A percentile compares a stretch with the other conserved stretches of the same genome.
Conservation (phyloP, 2,888 invertebrate species). For the Bibio marci region DNA sequence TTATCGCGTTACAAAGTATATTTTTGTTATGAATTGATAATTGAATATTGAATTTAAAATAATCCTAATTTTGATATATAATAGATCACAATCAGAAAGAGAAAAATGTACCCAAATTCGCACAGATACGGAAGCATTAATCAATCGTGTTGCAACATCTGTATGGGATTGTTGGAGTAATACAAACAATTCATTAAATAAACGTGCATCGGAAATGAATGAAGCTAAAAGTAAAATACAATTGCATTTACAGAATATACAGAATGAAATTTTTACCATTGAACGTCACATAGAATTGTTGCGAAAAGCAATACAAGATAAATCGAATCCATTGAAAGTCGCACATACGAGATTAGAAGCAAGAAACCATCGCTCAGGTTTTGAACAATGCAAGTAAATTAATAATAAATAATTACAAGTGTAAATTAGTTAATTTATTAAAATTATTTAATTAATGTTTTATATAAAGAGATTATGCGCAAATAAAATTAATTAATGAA, state of each 20-base stretch:
- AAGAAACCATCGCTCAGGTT: slow-evolving; percentile 69
- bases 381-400: slow-evolving; percentile 77
- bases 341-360: slow-evolving; percentile 83
- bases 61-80: no score
- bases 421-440: no score
- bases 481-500: slow-evolving; percentile 54
- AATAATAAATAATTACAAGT: no score
- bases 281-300: slow-evolving; percentile 81
- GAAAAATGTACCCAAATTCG: slow-evolving; percentile 63
- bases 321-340: slow-evolving; percentile 64
- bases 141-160: slow-evolving; percentile 62
- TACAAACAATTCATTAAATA: slow-evolving; percentile 66
- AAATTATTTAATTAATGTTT: not conserved
- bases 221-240: slow-evolving; percentile 76
- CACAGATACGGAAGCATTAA: slow-evolving; percentile 58
- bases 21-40: not conserved
- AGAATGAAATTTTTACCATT: slow-evolving; percentile 85
- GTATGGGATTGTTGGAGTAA: slow-evolving; percentile 82
- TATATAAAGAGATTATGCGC: slow-evolving; percentile 23
- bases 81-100: slow-evolving; percentile 58
- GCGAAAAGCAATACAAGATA: slow-evolving; percentile 81
- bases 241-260: slow-evolving; percentile 32
- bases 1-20: slow-evolving; percentile 22
- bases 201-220: slow-evolving; percentile 55
- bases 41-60: no score